These are phyloP conservation scores for Bubo scandiacus DNA, from an alignment of 2,113 vertebrate species.

Conservation along the genomic window DNA sequence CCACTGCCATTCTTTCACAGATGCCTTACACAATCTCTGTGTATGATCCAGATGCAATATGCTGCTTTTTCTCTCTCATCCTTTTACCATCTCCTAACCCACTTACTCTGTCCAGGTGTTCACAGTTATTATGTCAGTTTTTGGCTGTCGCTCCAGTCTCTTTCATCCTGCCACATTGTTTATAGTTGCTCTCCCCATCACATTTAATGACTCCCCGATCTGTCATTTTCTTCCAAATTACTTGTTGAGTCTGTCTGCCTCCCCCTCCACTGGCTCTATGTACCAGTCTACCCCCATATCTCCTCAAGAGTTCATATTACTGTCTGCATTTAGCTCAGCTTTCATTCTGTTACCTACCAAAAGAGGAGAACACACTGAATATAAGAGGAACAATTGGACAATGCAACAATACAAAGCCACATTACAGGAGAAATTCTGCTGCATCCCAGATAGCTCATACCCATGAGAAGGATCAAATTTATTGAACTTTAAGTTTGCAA, in stretches of 20 bases:
- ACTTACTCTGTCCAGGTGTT: neutral
- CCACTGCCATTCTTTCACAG: neutral
- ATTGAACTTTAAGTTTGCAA: neutral
- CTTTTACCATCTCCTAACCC: neutral
- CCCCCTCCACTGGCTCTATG: neutral
- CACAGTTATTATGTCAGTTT: neutral
- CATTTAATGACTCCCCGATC: slow-evolving; percentile 10
- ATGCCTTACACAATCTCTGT: neutral
- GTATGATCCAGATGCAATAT: neutral
- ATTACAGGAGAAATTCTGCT: neutral
- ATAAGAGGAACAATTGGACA: neutral
- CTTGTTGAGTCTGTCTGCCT: neutral
- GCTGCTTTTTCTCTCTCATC: neutral
- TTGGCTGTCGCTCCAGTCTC: neutral
- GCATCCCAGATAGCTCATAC: neutral
- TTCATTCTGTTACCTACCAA: neutral
- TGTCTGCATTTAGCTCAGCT: neutral
- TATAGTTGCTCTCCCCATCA: neutral
- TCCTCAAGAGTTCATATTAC: neutral
- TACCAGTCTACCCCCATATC: neutral
- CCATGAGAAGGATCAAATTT: neutral
- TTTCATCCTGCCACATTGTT: neutral
- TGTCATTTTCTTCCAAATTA: neutral
- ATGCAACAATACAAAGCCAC: neutral
- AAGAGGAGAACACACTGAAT: neutral